These are phyloP conservation scores for Gymnocephalus cernua DNA, from an alignment of 2,113 vertebrate genomes.

Conservation along the genomic window DNA sequence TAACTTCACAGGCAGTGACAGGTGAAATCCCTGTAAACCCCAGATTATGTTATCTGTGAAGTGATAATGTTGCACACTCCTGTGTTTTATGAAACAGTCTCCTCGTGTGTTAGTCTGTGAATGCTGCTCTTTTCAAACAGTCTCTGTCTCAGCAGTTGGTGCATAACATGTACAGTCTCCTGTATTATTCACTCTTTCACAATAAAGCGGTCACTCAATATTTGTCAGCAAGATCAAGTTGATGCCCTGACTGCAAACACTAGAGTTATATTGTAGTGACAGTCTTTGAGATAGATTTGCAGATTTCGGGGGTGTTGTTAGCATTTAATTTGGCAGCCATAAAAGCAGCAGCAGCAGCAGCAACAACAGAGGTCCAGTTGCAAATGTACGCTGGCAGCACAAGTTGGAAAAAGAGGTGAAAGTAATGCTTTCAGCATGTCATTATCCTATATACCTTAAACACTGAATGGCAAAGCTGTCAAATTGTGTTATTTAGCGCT, in stretches of 20 bases:
- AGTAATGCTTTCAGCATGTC: slow-evolving; percentile 36
- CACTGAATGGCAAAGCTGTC: slow-evolving; percentile 33
- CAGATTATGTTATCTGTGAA: slow-evolving; percentile 44
- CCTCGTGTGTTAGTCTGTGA: slow-evolving; percentile 16
- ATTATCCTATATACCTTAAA: slow-evolving; percentile 44
- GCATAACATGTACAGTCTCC: slow-evolving; percentile 40
- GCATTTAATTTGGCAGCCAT: slow-evolving; percentile 45
- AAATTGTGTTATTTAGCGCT: slow-evolving; percentile 15
- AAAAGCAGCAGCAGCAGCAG: slow-evolving; percentile 12
- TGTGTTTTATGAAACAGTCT: slow-evolving; percentile 30
- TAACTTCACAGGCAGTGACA: slow-evolving; percentile 28
- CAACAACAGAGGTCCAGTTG: slow-evolving; percentile 12
- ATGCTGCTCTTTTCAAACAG: not conserved
- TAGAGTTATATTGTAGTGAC: slow-evolving; percentile 19
- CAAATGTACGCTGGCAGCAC: slow-evolving; percentile 27
- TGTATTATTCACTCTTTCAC: slow-evolving; percentile 48
- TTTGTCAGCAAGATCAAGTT: slow-evolving; percentile 30
- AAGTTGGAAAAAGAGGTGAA: slow-evolving; percentile 18
- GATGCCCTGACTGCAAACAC: slow-evolving; percentile 28
- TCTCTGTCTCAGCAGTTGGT: slow-evolving; percentile 15
- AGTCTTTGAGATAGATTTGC: slow-evolving; percentile 8
- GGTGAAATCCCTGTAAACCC: slow-evolving; percentile 33
- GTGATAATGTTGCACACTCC: slow-evolving; percentile 26
- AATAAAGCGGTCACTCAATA: slow-evolving; percentile 36
- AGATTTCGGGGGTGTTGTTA: slow-evolving; percentile 4